Percentiles rank a stretch among this genome's conserved stretches.
Conservation (phyloP, 2,888 invertebrate genomes). For the Parnassius apollo region DNA sequence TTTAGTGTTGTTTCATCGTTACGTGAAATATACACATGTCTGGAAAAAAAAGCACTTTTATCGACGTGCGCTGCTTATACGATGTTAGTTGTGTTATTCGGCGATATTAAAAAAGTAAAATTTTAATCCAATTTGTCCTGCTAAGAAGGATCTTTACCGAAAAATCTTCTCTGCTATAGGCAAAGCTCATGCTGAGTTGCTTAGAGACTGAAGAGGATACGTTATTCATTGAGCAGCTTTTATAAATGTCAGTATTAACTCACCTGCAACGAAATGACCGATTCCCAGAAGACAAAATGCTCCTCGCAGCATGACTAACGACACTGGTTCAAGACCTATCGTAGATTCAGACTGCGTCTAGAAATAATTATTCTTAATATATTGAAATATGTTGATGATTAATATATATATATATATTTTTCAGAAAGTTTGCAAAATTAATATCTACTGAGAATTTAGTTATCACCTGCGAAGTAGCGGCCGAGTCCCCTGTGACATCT, state of each 20-base stretch:
- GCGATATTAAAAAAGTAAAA: background rate
- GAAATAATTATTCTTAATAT: slow-evolving; percentile 25
- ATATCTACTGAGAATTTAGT: background rate
- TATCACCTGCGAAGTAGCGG: slow-evolving; percentile 48
- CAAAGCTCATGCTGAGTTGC: too few relatives aligned
- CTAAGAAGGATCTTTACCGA: too few relatives aligned
- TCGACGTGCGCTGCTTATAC: background rate
- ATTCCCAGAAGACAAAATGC: slow-evolving; percentile 86
- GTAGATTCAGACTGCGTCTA: slow-evolving; percentile 64
- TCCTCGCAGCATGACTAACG: slow-evolving; percentile 86
- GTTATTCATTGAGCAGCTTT: background rate
- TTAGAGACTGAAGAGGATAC: background rate
- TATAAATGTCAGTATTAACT: background rate
- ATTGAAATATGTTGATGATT: background rate
- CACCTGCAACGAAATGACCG: slow-evolving; percentile 83
- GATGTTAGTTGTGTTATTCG: background rate
- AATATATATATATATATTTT: too few relatives aligned
- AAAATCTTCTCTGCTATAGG: too few relatives aligned
- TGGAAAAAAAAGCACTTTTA: background rate
- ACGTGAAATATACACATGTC: background rate
- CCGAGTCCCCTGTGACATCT: slow-evolving; percentile 56
- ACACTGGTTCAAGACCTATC: slow-evolving; percentile 83
- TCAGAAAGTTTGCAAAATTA: too few relatives aligned
- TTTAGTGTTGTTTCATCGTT: background rate
- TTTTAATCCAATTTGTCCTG: too few relatives aligned